phyloP scores from a whole-genome alignment of 35 echinoderm and acorn worm genomes.

The Lytechinus variegatus region DNA sequence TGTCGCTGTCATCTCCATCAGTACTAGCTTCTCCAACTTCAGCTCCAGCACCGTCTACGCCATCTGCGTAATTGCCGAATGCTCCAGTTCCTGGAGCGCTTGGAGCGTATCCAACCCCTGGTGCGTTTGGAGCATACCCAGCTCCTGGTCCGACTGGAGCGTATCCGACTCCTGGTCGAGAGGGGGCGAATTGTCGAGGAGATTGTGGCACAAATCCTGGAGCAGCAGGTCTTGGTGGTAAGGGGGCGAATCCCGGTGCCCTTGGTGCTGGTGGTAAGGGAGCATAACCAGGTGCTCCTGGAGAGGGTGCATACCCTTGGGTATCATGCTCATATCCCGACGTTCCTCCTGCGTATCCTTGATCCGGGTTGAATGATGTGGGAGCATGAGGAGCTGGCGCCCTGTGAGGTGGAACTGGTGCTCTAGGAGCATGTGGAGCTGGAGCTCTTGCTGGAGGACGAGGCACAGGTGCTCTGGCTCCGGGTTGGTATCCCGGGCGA shows the following conservation, averaged over 20 bases:
- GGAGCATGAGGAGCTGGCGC: not conserved
- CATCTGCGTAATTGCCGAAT: not conserved
- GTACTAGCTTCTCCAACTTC: not conserved
- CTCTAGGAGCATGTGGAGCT: not conserved
- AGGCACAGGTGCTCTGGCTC: not conserved
- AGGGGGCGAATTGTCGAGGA: not conserved
- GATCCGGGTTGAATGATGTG: not conserved
- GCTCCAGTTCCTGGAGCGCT: not conserved
- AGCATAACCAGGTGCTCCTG: not conserved
- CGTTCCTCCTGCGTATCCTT: not conserved
- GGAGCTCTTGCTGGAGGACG: not conserved
- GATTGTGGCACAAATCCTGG: not conserved
- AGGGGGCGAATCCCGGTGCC: not conserved
- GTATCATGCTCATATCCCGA: not conserved
- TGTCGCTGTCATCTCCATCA: not conserved
- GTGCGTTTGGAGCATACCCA: not conserved
- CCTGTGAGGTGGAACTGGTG: not conserved
- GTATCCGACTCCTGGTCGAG: not conserved
- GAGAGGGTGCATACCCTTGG: not conserved
- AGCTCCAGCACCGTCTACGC: not conserved
- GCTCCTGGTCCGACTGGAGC: no score
- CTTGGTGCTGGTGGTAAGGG: not conserved
- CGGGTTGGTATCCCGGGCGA: not conserved
- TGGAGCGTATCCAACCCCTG: slow-evolving; percentile 11
- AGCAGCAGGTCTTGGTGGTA: not conserved